phyloP scores from a whole-genome alignment of 2,888 invertebrate species.

The Lordiphosa andalusiaca region DNA sequence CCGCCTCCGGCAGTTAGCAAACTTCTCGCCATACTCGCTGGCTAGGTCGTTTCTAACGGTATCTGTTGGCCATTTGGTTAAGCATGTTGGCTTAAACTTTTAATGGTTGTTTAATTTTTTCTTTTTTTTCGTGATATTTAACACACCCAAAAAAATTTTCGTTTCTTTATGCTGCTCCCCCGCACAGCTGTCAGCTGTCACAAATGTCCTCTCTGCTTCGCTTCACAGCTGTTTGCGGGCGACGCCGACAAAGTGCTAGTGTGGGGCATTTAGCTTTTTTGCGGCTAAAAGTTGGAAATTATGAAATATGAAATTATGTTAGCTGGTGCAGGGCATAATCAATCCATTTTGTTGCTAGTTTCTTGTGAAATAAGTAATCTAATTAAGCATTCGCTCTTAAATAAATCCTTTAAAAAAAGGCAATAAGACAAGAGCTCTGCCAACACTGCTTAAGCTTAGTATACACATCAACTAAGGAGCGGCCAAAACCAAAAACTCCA shows the following conservation, averaged over 20 bases:
- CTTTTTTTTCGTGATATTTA: conserved; percentile 28
- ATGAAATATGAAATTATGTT: no score
- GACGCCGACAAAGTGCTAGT: not conserved
- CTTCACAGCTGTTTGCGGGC: conserved; percentile 32
- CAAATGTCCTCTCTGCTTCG: conserved; percentile 19
- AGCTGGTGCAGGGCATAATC: no score
- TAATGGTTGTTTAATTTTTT: conserved; percentile 5
- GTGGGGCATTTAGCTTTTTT: conserved; percentile 8
- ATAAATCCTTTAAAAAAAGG: no score
- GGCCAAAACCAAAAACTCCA: no score
- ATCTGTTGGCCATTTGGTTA: conserved; percentile 27
- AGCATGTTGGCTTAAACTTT: conserved; percentile 1
- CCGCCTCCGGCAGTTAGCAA: conserved; percentile 21
- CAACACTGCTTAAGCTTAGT: no score
- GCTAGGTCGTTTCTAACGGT: conserved; percentile 12
- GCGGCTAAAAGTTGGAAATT: not conserved
- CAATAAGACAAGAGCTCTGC: no score
- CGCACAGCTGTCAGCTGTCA: conserved; percentile 50
- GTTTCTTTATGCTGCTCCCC: conserved; percentile 34
- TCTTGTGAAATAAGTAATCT: no score
- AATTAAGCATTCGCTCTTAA: no score
- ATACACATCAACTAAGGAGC: no score
- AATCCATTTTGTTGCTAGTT: no score
- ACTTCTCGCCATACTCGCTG: conserved; percentile 35
- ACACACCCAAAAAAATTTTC: conserved; percentile 56